Base-by-base conservation (phyloP, 2,113 vertebrate genomes). In the Pterocles gutturalis region DNA sequence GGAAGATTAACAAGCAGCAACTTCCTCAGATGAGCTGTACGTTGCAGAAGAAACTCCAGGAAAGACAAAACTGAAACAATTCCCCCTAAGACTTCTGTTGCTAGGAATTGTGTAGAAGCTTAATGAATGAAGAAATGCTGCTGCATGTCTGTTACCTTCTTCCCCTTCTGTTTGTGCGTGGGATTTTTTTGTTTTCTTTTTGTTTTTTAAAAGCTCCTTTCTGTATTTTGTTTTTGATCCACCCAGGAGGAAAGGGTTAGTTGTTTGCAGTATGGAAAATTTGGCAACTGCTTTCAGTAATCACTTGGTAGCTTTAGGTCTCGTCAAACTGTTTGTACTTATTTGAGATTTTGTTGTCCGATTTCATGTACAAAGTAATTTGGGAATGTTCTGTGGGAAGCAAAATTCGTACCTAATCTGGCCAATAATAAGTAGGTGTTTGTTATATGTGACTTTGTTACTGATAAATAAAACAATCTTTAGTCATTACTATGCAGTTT, bases 21-120 rank as follows among this genome's bases (percentile, higher is more conserved):
- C 33, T 53, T 75, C 29, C 7, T 17, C 15, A 10, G 54, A 3
- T 29, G 21, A 55, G 28, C 20, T 54, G 0, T 7, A 2, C 11
- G 4, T 28, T 79, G 24, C 18, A 57, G 29, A n/a, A 73, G 21
- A 72, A 86, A 48, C 15, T 62, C 14, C 12, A 53, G 49, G 25
- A 53, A 62, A 64, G 87, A 9, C 10, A 66, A 53, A 79, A 4
- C 0, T 4, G 28, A 67, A 83, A 13, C 19, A 22, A 33, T 49
- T 48, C 21, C 3, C 13, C 5, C 10, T 21, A 46, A 9, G 8
- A 53, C 11, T 43, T 78, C n/a, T 36, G 12, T 41, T 64, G 22
- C 5, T 29, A 83, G 26, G n/a, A 83, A n/a, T 55, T 72, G 28
- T n/a, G 19, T 21, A 46, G 17, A 34, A 15, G 20, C 13, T 10